phyloP scores from a whole-genome alignment of 2,797 vertebrate species.

The Trichosurus vulpecula region DNA sequence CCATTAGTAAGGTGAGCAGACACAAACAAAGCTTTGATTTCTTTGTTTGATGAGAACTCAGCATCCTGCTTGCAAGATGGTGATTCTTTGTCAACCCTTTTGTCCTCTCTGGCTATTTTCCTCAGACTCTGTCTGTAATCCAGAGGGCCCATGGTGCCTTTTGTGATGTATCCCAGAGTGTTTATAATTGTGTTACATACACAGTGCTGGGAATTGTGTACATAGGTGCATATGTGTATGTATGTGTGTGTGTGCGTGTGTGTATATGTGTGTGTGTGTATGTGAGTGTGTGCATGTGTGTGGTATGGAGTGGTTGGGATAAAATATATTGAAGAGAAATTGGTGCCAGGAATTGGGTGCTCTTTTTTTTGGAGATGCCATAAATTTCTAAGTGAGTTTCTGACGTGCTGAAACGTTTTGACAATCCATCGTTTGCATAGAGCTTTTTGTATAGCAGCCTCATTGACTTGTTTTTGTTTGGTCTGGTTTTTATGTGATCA shows the following conservation, averaged over 20 bases:
- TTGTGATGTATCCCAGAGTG: conserved; percentile 27
- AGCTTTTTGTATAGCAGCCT: conserved; percentile 47
- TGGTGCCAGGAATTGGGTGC: conserved; percentile 20
- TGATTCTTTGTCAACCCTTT: conserved; percentile 50
- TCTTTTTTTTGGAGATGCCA: conserved; percentile 44
- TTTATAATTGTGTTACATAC: conserved; percentile 65
- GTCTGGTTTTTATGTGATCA: conserved; percentile 51
- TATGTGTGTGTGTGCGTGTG: not conserved
- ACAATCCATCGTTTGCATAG: conserved; percentile 58
- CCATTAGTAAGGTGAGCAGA: conserved; percentile 67
- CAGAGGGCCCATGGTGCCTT: conserved; percentile 28
- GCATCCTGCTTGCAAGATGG: not conserved
- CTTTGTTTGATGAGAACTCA: conserved; percentile 54
- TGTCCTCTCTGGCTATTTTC: conserved; percentile 49
- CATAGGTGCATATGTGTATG: not conserved
- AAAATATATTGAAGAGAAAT: conserved; percentile 50
- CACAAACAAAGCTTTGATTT: conserved; percentile 67
- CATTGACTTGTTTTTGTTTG: conserved; percentile 67
- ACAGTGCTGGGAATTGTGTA: conserved; percentile 53
- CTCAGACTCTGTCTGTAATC: conserved; percentile 37
- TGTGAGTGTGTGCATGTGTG: too few species aligned
- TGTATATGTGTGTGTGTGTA: not conserved
- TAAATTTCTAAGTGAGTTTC: conserved; percentile 68
- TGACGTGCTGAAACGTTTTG: conserved; percentile 71
- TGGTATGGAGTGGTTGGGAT: conserved; percentile 52